Percentiles rank a stretch among this genome's conserved stretches.
Conservation (phyloP, 2,797 vertebrate species). For the Vipera latastei region DNA sequence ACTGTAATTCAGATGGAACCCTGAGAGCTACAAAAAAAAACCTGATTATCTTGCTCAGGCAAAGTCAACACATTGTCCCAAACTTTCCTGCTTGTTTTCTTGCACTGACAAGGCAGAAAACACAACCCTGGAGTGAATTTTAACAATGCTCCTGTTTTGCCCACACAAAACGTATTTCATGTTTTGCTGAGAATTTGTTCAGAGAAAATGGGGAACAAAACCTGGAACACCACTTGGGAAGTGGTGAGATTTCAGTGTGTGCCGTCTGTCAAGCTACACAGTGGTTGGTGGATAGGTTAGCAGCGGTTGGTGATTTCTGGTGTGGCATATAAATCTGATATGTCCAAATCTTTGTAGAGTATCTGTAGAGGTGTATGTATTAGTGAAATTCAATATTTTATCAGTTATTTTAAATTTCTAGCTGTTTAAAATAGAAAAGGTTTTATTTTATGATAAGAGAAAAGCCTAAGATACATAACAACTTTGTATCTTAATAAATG, state of each 20-base stretch:
- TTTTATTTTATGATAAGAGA: not conserved
- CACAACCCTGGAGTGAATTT: not conserved
- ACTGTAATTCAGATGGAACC: not conserved
- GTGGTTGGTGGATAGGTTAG: not conserved
- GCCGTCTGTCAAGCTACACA: not conserved
- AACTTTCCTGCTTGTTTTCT: not conserved
- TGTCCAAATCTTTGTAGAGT: not conserved
- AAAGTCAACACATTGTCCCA: not conserved
- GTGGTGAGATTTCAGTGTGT: not conserved
- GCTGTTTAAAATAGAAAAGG: not conserved
- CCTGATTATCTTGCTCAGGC: not conserved
- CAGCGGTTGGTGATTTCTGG: not conserved
- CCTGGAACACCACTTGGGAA: not conserved
- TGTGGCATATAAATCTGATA: not conserved
- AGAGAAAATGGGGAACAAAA: not conserved
- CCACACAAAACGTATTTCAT: not conserved
- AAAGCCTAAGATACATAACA: not conserved
- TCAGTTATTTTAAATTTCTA: not conserved
- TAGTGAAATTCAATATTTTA: not conserved
- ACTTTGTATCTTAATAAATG: not conserved
- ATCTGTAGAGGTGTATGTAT: not conserved
- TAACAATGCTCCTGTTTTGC: not conserved
- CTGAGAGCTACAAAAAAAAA: too few species aligned
- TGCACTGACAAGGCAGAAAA: not conserved
- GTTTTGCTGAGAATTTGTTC: not conserved